phyloP scores from a whole-genome alignment of 2,113 vertebrate species.

The Gobiocypris rarus region DNA sequence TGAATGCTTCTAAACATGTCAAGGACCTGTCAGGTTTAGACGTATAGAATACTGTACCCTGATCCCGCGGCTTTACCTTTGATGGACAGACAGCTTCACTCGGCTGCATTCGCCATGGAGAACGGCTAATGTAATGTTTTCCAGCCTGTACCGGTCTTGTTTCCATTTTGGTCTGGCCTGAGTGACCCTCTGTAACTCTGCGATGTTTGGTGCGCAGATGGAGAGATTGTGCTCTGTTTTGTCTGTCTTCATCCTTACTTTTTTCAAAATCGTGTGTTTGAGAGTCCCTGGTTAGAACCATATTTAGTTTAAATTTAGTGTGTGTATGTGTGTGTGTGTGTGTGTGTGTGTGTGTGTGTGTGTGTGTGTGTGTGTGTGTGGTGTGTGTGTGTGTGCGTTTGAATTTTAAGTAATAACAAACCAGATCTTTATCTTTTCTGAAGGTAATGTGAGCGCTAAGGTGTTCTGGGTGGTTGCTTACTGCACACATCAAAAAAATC shows the following conservation, averaged over 20 bases:
- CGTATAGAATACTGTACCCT: conserved; percentile 38
- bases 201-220: conserved; percentile 7
- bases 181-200: conserved; percentile 26
- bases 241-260: neutral
- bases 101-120: neutral
- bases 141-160: conserved; percentile 21
- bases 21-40: conserved; percentile 5
- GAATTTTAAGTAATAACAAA: neutral
- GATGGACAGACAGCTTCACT: conserved; percentile 42
- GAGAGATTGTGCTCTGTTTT: conserved; percentile 11
- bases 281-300: neutral
- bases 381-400: neutral
- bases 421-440: neutral
- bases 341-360: neutral
- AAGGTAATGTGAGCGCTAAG: neutral
- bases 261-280: neutral
- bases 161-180: conserved; percentile 37
- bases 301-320: neutral
- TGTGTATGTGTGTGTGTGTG: too few species aligned
- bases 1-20: conserved; percentile 48
- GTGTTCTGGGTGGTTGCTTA: neutral
- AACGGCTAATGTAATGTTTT: conserved; percentile 38
- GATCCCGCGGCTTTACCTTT: conserved; percentile 31
- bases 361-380: neutral
- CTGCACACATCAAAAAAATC: neutral